Conservation (phyloP, 2,888 invertebrate species). For the Gandaritis pyraliata region DNA sequence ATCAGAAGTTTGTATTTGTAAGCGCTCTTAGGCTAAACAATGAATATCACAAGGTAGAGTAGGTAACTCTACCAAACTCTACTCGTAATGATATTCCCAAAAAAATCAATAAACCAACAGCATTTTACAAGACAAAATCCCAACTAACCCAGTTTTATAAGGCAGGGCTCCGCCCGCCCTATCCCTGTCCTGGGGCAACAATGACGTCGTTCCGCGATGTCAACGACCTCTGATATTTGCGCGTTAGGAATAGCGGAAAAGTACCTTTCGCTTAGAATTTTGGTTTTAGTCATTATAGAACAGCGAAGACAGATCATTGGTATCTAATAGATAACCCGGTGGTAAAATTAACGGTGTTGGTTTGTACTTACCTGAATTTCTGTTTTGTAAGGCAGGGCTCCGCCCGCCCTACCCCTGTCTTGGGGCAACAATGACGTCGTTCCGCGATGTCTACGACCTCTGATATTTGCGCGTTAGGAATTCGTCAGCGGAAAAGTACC, state of each 20-base stretch:
- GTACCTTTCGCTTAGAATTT: constrained; percentile 15
- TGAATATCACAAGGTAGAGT: too few species aligned
- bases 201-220: constrained; percentile 33
- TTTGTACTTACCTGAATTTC: constrained; percentile 1
- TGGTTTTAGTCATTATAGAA: neutral
- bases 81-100: neutral
- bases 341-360: neutral
- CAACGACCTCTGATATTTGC: constrained; percentile 33
- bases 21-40: too few species aligned
- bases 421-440: constrained; percentile 40
- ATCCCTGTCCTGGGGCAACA: constrained; percentile 39
- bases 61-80: too few species aligned
- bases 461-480: constrained; percentile 18
- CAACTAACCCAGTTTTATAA: constrained; percentile 24
- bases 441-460: constrained; percentile 29
- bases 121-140: neutral
- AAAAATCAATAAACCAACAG: constrained; percentile 21
- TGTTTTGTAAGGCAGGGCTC: constrained; percentile 11
- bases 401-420: constrained; percentile 33
- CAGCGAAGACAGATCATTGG: neutral
- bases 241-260: constrained; percentile 36
- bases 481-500: constrained; percentile 37
- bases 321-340: neutral
- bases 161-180: constrained; percentile 19
- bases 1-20: too few species aligned